Evolutionary conservation across 2,113 vertebrate genomes (phyloP), one percentile per base, ranked within the genome.

Genomic region (Spea multiplicata): DNA sequence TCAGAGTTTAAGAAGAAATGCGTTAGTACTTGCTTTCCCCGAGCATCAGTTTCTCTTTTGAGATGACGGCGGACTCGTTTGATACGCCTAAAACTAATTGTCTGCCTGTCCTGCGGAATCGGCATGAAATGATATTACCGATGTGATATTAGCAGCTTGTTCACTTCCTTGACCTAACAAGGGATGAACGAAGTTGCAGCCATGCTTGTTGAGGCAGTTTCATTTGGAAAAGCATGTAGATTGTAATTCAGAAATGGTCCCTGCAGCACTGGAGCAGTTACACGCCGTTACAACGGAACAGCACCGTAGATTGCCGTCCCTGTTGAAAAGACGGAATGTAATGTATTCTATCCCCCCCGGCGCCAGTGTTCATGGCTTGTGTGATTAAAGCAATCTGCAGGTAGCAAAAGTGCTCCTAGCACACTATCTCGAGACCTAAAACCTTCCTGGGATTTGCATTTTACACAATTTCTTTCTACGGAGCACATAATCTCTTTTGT

Each of bases 401-500:
- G 53, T 45, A 81, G 48, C 12, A 16, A 82, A 78, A 81, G 53
- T 81, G 6, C 66, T 70, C 53, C 76, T 78, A 78, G 68, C 14
- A 80, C 71, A 14, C 48, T 79, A 79, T 79, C 77, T 79, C 57
- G 75, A 81, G 17, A 6, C 83, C 62, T 69, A 64, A 75, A 5
- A 73, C 5, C 4, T 68, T 53, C 74, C 16, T 82, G 76, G 82
- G 71, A 81, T 64, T 73, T 76, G 73, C 66, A 76, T 74, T 82
- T 81, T 80, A 80, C 70, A 80, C 78, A 74, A 80, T 80, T 79
- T 80, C 71, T 68, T 80, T 71, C 78, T 74, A 80, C 78, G 48
- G 71, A 80, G 78, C 78, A 80, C 62, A 80, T 80, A 73, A 80
- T 80, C 78, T 80, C 78, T 80, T 80, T 74, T 80, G 78, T 80